A percentile compares a stretch with the other conserved stretches of the same genome.
phyloP scores from a whole-genome alignment of 1,140 invertebrate species.

The Elymnias hypermnestra region DNA sequence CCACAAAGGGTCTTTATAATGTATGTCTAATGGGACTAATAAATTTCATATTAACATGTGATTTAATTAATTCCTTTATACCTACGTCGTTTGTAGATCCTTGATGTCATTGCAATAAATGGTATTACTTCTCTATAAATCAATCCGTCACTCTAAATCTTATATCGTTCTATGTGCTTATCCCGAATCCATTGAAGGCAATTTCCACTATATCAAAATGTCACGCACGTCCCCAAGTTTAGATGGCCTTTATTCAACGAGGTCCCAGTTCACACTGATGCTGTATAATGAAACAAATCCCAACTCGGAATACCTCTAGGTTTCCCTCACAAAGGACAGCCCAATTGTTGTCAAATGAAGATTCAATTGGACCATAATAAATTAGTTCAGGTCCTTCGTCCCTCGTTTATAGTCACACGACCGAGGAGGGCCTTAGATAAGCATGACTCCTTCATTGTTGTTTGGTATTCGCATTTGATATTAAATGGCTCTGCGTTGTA shows the following conservation, averaged over 20 bases:
- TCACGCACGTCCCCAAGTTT: conserved; percentile 28
- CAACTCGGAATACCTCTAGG: conserved; percentile 35
- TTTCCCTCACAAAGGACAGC: conserved; percentile 44
- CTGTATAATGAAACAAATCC: conserved; percentile 54
- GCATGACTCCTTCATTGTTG: conserved; percentile 16
- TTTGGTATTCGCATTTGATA: conserved; percentile 15
- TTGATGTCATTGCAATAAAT: neutral
- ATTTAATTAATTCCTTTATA: neutral
- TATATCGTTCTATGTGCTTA: conserved; percentile 10
- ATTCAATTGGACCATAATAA: conserved; percentile 69
- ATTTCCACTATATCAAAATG: conserved; percentile 32
- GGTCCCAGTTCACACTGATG: conserved; percentile 26
- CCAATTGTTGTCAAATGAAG: conserved; percentile 69
- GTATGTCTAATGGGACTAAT: too few relatives aligned
- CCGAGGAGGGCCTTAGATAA: conserved; percentile 7
- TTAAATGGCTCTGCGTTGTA: conserved; percentile 6
- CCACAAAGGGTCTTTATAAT: neutral
- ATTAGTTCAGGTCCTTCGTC: conserved; percentile 42
- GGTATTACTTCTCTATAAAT: conserved; percentile 2
- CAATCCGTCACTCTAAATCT: conserved; percentile 8
- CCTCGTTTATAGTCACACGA: conserved; percentile 41
- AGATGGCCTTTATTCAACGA: conserved; percentile 30
- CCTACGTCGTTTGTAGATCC: neutral
- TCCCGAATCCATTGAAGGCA: conserved; percentile 17
- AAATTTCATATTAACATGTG: too few relatives aligned